These are phyloP conservation scores for Drosophila jambulina DNA, from an alignment of 1,140 invertebrate species.

Conservation along the genomic window DNA sequence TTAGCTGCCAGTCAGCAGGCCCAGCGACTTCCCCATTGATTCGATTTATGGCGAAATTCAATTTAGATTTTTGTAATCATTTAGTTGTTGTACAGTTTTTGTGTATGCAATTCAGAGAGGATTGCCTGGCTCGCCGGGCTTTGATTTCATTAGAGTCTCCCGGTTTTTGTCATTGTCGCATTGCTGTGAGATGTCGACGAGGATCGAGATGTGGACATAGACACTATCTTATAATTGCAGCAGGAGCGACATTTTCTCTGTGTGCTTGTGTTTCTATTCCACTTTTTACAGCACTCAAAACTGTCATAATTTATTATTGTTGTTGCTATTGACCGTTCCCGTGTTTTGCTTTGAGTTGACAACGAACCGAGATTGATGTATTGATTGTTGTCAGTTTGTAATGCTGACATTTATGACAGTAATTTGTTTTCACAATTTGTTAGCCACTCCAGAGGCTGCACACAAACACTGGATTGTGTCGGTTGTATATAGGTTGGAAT, in stretches of 20 bases:
- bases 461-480: neutral
- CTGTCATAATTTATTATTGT: slow-evolving; percentile 77
- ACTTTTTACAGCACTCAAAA: slow-evolving; percentile 63
- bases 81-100: slow-evolving; percentile 73
- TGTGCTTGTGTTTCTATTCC: slow-evolving; percentile 18
- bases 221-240: slow-evolving; percentile 51
- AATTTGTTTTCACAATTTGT: slow-evolving; percentile 82
- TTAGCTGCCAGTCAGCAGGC: slow-evolving; percentile 54
- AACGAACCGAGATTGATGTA: slow-evolving; percentile 73
- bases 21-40: slow-evolving; percentile 43
- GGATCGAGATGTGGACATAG: slow-evolving; percentile 50
- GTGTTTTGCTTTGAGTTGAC: slow-evolving; percentile 57
- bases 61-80: slow-evolving; percentile 82
- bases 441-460: slow-evolving; percentile 42
- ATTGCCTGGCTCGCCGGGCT: slow-evolving; percentile 55
- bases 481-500: slow-evolving; percentile 28
- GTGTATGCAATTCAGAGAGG: slow-evolving; percentile 13
- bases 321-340: slow-evolving; percentile 25
- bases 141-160: slow-evolving; percentile 75
- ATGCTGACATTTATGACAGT: slow-evolving; percentile 82
- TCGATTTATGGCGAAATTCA: slow-evolving; percentile 80
- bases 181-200: slow-evolving; percentile 62
- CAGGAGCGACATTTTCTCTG: slow-evolving; percentile 27
- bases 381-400: slow-evolving; percentile 81
- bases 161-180: slow-evolving; percentile 56